Base-by-base conservation (phyloP, 2,888 invertebrate species). In the Drosophila anomalata region DNA sequence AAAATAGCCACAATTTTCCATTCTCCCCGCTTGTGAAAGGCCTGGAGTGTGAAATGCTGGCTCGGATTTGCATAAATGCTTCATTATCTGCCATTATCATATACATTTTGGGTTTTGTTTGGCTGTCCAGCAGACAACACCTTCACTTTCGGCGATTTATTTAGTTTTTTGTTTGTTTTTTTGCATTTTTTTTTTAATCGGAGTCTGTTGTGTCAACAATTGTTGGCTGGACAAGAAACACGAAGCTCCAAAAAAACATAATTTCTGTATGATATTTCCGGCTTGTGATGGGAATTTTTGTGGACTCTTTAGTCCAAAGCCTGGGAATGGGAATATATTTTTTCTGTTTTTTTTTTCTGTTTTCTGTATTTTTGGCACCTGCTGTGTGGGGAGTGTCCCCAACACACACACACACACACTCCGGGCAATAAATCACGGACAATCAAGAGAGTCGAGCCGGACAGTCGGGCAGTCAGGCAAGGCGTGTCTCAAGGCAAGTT, bases 71-170 rank as follows among this genome's bases (percentile, higher is more conserved):
- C 81, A 87, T 81, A 81, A 83, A 80, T 61, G 72, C 36, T 59
- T 68, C 62, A 87, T 80, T 73, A 82, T 81, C 58, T 70, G 75
- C 56, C 72, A 87, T 80, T 81, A 79, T 78, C 65, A 83, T 77
- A 75, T 55, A 52, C 72, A 73, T 62, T 59, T 63, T 31, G 24
- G 31, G 36, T 44, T 66, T 41, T 36, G 44, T 53, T 48, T 48
- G 39, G n/a, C 39, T 47, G 46, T 11, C 42, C 52, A 17, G 24
- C 52, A 9, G n/a, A 17, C 61, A 58, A 71, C 69, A 69, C 69
- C 69, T 69, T 70, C 69, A 70, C 73, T 70, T 70, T 70, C 55
- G 41, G 50, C 72, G 26, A 54, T 68, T 68, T 66, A 47, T 36
- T 46, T 54, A 54, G 44, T 41, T 61, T 60, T 61, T 62, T 24